Conservation (phyloP, 2,797 vertebrate species). For the Apodemus agrarius region DNA sequence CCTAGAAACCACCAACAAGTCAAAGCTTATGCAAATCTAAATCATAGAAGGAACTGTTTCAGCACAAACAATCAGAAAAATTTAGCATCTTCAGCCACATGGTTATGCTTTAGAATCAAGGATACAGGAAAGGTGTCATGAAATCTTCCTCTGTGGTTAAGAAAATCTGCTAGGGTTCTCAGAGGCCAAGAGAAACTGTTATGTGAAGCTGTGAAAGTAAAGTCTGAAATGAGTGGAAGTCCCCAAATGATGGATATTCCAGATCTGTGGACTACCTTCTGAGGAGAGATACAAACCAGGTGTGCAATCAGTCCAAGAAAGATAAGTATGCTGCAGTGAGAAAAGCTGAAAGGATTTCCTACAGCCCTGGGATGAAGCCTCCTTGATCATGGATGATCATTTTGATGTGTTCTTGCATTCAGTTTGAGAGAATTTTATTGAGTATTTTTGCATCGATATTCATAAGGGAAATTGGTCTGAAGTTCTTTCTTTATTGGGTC, state of each 20-base stretch:
- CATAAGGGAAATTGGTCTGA: too few species aligned
- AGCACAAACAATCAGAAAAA: background rate
- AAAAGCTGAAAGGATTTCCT: background rate
- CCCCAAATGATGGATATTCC: background rate
- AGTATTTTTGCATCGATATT: too few species aligned
- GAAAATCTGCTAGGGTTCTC: background rate
- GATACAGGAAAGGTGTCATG: background rate
- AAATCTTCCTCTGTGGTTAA: background rate
- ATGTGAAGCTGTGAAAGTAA: background rate
- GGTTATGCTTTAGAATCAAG: background rate
- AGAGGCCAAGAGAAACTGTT: background rate
- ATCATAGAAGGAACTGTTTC: background rate
- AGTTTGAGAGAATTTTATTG: too few species aligned
- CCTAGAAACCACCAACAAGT: background rate
- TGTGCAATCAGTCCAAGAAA: background rate
- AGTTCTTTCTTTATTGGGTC: too few species aligned
- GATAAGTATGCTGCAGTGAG: background rate
- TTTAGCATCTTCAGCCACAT: background rate
- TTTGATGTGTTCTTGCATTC: too few species aligned
- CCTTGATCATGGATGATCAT: too few species aligned
- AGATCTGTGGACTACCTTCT: background rate
- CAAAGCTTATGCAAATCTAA: background rate
- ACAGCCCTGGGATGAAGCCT: too few species aligned
- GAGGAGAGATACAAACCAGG: background rate
- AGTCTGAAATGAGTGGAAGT: background rate